Evolutionary conservation across 2,888 invertebrate species (phyloP).

Genomic region (Flexamia atlantica): DNA sequence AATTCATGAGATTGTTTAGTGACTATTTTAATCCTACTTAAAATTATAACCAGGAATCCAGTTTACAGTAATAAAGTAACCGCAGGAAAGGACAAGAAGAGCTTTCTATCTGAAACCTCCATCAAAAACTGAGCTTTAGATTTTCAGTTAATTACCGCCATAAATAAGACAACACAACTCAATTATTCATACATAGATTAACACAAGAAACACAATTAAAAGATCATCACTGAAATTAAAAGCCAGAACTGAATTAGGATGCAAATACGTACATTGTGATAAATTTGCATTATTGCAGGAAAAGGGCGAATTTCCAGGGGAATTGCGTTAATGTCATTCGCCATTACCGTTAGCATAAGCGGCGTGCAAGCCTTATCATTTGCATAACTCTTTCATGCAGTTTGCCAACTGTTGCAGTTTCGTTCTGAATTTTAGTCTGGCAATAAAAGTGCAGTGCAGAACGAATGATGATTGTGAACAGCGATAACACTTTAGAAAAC

Average conservation of each 20-base stretch:
- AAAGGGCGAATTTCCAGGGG: background rate
- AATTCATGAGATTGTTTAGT: too few species aligned
- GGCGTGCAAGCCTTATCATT: conserved; percentile 14
- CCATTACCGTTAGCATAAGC: conserved; percentile 25
- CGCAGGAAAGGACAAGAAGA: too few species aligned
- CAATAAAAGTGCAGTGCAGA: conserved; percentile 55
- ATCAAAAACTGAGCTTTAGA: too few species aligned
- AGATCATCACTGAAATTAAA: too few species aligned
- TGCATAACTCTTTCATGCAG: conserved; percentile 32
- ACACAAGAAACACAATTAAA: too few species aligned
- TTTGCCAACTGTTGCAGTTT: conserved; percentile 22
- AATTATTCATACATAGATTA: too few species aligned
- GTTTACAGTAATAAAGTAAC: too few species aligned
- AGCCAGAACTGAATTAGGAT: background rate
- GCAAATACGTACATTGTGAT: background rate
- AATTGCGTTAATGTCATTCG: conserved; percentile 25
- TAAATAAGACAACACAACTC: too few species aligned
- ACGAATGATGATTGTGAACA: conserved; percentile 39
- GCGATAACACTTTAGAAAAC: conserved; percentile 35
- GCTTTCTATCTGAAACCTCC: too few species aligned
- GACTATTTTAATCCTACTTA: too few species aligned
- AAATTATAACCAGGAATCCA: too few species aligned
- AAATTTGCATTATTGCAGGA: conserved; percentile 10
- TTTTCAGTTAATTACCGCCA: too few species aligned
- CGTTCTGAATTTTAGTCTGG: conserved; percentile 27